phyloP scores from a whole-genome alignment of 2,797 vertebrate genomes.

The Sparidentex hasta region DNA sequence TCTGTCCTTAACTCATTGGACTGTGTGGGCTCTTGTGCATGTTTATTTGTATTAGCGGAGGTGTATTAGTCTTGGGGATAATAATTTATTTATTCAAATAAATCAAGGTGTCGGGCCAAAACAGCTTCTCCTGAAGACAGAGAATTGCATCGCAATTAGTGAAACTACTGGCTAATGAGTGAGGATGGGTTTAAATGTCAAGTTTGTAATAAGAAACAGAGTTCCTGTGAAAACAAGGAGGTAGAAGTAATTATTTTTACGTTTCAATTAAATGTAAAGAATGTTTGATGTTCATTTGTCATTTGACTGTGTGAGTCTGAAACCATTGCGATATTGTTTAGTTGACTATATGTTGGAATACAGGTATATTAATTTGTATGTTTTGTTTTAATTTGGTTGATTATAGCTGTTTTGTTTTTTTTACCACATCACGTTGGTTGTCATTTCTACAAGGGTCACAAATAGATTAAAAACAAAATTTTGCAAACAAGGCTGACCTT shows the following conservation, averaged over 20 bases:
- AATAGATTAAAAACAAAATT: background rate
- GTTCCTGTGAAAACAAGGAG: conserved; percentile 16
- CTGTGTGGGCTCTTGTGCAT: background rate
- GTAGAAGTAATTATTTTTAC: background rate
- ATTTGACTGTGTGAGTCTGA: background rate
- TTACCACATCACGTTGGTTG: background rate
- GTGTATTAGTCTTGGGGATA: conserved; percentile 9
- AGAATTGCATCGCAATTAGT: conserved; percentile 43
- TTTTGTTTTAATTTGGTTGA: background rate
- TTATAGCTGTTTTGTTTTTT: background rate
- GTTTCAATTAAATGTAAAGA: background rate
- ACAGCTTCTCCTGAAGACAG: conserved; percentile 16
- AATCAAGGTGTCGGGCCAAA: conserved; percentile 27
- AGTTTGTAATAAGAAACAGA: conserved; percentile 28
- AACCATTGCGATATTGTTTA: background rate
- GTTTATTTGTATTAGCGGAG: conserved; percentile 1
- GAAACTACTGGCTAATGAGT: conserved; percentile 44
- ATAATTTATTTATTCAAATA: conserved; percentile 36
- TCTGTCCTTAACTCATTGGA: background rate
- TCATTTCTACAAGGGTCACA: background rate
- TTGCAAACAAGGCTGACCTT: background rate
- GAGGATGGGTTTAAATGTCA: conserved; percentile 46
- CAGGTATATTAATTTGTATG: background rate
- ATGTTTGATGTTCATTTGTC: background rate
- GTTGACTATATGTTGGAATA: background rate